phyloP scores from a whole-genome alignment of 2,888 invertebrate species.

The Sesamia inferens region DNA sequence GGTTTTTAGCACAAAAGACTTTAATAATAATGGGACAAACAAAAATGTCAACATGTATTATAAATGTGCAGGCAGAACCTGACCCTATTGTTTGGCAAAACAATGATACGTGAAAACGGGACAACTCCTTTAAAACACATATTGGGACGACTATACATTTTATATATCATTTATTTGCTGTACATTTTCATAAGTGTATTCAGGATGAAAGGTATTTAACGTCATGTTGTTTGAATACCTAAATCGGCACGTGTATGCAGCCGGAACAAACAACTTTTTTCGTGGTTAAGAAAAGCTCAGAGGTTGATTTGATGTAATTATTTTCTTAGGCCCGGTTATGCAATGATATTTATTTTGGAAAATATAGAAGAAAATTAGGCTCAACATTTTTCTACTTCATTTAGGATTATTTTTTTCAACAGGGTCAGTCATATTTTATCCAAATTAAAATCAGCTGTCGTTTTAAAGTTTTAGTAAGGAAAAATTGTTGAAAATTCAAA shows the following conservation, averaged over 20 bases:
- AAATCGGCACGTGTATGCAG: constrained; percentile 10
- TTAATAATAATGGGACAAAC: constrained; percentile 77
- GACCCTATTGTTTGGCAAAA: constrained; percentile 57
- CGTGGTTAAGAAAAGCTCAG: constrained; percentile 8
- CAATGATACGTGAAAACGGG: constrained; percentile 60
- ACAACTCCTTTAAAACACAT: constrained; percentile 60
- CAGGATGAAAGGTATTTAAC: constrained; percentile 49
- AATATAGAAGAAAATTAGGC: background rate
- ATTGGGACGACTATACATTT: constrained; percentile 53
- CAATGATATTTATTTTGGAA: background rate
- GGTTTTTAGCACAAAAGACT: constrained; percentile 81
- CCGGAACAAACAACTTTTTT: constrained; percentile 31
- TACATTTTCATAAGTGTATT: constrained; percentile 37
- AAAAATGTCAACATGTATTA: constrained; percentile 83
- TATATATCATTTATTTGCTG: constrained; percentile 40
- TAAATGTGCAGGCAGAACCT: constrained; percentile 48
- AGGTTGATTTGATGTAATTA: constrained; percentile 16
- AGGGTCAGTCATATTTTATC: too few relatives aligned
- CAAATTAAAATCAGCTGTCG: too few relatives aligned
- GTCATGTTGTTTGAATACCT: constrained; percentile 27
- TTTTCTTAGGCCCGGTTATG: background rate
- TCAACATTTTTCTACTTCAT: background rate
- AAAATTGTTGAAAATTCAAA: too few relatives aligned
- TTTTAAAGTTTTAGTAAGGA: too few relatives aligned
- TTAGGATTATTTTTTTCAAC: background rate